Percentiles rank a stretch among this genome's conserved stretches.
phyloP scores from a whole-genome alignment of 2,797 vertebrate species.

The Heterohyrax brucei region DNA sequence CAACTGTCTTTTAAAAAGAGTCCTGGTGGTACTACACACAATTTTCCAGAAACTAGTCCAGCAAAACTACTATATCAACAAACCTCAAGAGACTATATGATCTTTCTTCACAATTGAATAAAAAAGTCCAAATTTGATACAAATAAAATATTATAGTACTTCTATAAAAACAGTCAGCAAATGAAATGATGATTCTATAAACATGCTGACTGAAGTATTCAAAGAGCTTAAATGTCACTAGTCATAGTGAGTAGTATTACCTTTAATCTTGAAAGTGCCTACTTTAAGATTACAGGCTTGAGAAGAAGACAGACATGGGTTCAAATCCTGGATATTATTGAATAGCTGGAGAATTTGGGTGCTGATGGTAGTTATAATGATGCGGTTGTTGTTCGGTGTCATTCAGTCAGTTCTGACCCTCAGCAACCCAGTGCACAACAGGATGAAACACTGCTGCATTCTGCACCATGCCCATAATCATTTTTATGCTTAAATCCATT shows the following conservation, averaged over 20 bases:
- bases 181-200: background rate
- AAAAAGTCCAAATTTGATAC: constrained; percentile 2
- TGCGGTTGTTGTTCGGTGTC: background rate
- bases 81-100: background rate
- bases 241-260: background rate
- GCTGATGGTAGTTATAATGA: constrained; percentile 18
- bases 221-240: constrained; percentile 1
- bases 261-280: background rate
- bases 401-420: too few species aligned
- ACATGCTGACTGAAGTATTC: constrained; percentile 24
- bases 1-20: constrained; percentile 4
- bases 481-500: too few species aligned
- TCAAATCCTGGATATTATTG: background rate
- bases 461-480: too few species aligned
- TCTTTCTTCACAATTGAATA: background rate
- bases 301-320: background rate
- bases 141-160: background rate
- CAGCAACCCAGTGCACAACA: too few species aligned
- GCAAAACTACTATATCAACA: constrained; percentile 21
- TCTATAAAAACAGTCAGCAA: constrained; percentile 10
- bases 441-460: too few species aligned
- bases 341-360: constrained; percentile 10
- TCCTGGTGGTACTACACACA: background rate
- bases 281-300: background rate
- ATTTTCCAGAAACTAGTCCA: background rate